Conservation (phyloP, 2,888 invertebrate species). For the Tachystola acroxantha region DNA sequence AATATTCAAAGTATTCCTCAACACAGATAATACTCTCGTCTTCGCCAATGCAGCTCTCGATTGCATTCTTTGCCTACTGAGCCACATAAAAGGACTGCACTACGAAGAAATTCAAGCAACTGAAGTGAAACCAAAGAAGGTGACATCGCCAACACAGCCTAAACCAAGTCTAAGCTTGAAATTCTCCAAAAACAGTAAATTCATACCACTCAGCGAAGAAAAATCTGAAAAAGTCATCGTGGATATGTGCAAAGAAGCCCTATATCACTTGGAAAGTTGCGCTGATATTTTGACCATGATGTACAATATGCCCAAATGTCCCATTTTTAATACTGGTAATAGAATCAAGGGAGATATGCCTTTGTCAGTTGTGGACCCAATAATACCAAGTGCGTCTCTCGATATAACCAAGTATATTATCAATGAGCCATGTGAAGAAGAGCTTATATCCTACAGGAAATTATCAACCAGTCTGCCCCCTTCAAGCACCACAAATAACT, state of each 20-base stretch:
- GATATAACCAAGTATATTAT: slow-evolving; percentile 83
- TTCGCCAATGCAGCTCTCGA: slow-evolving; percentile 97
- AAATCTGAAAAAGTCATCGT: slow-evolving; percentile 71
- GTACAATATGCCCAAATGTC: slow-evolving; percentile 97
- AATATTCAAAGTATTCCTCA: slow-evolving; percentile 95
- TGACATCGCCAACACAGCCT: slow-evolving; percentile 38
- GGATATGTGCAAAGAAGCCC: slow-evolving; percentile 85
- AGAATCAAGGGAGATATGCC: slow-evolving; percentile 87
- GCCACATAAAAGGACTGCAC: slow-evolving; percentile 85
- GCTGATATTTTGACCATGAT: slow-evolving; percentile 93
- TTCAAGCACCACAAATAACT: slow-evolving; percentile 71
- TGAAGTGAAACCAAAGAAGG: slow-evolving; percentile 64
- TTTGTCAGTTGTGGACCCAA: slow-evolving; percentile 89
- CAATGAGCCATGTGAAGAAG: slow-evolving; percentile 81
- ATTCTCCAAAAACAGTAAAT: slow-evolving; percentile 69
- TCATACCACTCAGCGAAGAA: slow-evolving; percentile 65
- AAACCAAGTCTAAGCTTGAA: slow-evolving; percentile 61
- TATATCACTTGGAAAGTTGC: slow-evolving; percentile 91
- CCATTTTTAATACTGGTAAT: slow-evolving; percentile 93
- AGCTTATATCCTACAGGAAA: slow-evolving; percentile 81
- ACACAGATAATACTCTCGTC: slow-evolving; percentile 94
- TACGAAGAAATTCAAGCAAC: slow-evolving; percentile 70
- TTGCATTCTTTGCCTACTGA: slow-evolving; percentile 92
- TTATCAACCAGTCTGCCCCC: slow-evolving; percentile 73
- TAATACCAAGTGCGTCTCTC: slow-evolving; percentile 85